Base-by-base conservation (phyloP, 2,797 vertebrate species). In the Diceros bicornis region DNA sequence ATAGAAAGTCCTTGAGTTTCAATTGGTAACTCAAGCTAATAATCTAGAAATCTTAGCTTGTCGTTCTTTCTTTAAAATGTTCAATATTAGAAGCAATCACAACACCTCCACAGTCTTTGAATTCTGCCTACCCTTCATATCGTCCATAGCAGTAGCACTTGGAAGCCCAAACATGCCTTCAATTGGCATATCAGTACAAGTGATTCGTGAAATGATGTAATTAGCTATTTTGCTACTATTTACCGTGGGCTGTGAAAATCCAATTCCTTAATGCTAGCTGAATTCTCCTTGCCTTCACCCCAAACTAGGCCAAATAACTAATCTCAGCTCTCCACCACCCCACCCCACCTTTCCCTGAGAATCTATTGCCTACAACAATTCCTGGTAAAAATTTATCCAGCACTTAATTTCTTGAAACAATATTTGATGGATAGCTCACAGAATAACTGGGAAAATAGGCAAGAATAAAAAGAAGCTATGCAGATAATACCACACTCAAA, bases 391-490 rank as follows among this genome's bases (percentile, higher is more conserved):
- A 66, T 25, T 41, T 44, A 61, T 55, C 50, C 57, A 32, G 34
- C n/a, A 12, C 8, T 84, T 72, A 71, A 75, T 62, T 93, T 93
- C 21, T 41, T 64, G 27, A 74, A 94, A 74, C 32, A 75, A 3
- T 69, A 25, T 84, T 72, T 84, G 72, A 50, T 52, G 20, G 16
- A 18, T 62, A 5, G 9, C 29, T 86, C 75, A 74, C 25, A 68
- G 34, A 50, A 62, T 86, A 85, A 94, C 59, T 82, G 23, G 90
- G 61, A 32, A 89, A 55, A 23, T 8, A 34, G 32, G 27, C 32
- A 97, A 71, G 34, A 72, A 90, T 88, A 62, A 84, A 96, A n/a
- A 84, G 32, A 92, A 91, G 41, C 41, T 62, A 34, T 21, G 14
- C 34, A 75, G 68, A 82, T 81, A 91, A 78, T 1, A 57, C 57